Base-by-base conservation (phyloP, 2,888 invertebrate species). In the Apantesis nais region DNA sequence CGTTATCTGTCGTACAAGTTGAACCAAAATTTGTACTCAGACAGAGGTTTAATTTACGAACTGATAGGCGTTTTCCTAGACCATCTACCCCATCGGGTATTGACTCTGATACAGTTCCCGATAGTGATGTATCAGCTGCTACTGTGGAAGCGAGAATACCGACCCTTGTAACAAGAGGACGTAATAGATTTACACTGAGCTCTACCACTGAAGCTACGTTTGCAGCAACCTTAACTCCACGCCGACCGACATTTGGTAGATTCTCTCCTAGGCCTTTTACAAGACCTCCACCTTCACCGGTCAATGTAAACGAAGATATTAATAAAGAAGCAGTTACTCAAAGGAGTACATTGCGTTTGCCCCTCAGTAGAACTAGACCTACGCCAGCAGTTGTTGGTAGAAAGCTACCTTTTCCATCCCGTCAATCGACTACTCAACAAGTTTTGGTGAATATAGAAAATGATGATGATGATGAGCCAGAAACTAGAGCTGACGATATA, bases 1-100 rank as follows among this genome's bases (percentile, higher is more conserved):
- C 96, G 4, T 85, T 96, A 63, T 96, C 95, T 2, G 95, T 96
- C 0, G 88, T 94, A 34, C 96, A 96, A 78, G 75, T 88, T 19
- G 89, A 89, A 70, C 87, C 90, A 9, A 84, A 86, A 64, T 89
- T 90, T 68, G 83, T 88, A 31, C 88, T 86, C 16, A 86, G 85
- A 74, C 86, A 89, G 76, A 86, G 85, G 70, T 85, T 79, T 58
- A 83, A 70, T 66, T n/a, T 77, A 8, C 80, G 86, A 82, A 70
- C 78, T 78, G 83, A 87, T 52, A 83, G 87, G 39, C 83, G 84
- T 55, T 86, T 88, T 67, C 88, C 89, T 67, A 86, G 86, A 39
- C 78, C 81, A 11, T 61, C 67, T 16, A 67, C 69, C 1, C 44
- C 66, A 74, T 85, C 90, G 4, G 90, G 90, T 25, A 78, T 83